phyloP scores from a whole-genome alignment of 2,888 invertebrate species.

The Scotopteryx bipunctaria region DNA sequence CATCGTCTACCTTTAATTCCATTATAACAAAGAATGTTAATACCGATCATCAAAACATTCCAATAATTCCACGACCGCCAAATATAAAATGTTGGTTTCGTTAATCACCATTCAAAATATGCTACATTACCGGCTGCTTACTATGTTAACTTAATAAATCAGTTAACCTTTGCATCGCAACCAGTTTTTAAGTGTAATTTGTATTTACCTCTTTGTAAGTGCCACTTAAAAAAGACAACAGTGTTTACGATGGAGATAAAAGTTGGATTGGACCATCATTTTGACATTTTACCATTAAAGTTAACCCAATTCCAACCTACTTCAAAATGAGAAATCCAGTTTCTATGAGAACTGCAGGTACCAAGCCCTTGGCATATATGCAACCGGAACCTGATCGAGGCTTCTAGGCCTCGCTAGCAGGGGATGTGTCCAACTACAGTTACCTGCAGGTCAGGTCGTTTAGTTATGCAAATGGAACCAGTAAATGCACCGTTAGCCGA shows the following conservation, averaged over 20 bases:
- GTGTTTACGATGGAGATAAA: background rate
- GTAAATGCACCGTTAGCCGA: conserved; percentile 40
- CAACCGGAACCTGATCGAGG: conserved; percentile 24
- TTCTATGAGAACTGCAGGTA: conserved; percentile 5
- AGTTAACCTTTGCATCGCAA: conserved; percentile 11
- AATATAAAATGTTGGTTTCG: conserved; percentile 9
- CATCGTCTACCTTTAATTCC: no score
- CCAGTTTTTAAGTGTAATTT: conserved; percentile 3
- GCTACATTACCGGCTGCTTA: conserved; percentile 8
- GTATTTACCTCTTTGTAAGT: background rate
- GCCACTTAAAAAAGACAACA: background rate
- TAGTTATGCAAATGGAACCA: conserved; percentile 37
- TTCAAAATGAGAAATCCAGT: conserved; percentile 4
- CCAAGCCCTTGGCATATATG: conserved; percentile 19
- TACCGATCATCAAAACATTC: background rate
- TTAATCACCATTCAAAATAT: conserved; percentile 8
- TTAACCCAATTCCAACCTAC: conserved; percentile 2
- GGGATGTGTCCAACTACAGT: conserved; percentile 27
- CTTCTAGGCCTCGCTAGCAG: conserved; percentile 15
- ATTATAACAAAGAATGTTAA: no score
- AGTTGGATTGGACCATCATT: no score
- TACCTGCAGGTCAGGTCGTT: conserved; percentile 17
- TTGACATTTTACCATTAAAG: no score
- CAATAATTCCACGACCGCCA: background rate
- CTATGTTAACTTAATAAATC: conserved; percentile 15